A percentile compares a stretch with the other conserved stretches of the same genome.
phyloP scores from a whole-genome alignment of 2,113 vertebrate genomes.

The Indri indri region DNA sequence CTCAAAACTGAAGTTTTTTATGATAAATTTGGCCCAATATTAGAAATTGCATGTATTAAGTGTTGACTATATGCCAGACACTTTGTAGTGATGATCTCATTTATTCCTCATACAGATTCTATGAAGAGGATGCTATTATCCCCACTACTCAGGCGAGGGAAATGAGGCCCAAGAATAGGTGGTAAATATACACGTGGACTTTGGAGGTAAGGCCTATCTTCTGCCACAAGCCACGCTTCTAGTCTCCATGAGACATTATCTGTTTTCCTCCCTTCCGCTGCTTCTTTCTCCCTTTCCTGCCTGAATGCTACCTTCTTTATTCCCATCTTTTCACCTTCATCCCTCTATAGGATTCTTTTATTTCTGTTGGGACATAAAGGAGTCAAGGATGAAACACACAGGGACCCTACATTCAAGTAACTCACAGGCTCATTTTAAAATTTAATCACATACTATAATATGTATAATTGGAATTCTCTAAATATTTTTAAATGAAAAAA shows the following conservation, averaged over 20 bases:
- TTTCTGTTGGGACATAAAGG: neutral
- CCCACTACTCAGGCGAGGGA: neutral
- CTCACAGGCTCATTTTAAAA: neutral
- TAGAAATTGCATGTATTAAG: neutral
- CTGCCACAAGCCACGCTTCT: neutral
- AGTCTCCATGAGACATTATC: neutral
- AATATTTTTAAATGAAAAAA: neutral
- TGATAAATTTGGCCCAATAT: neutral
- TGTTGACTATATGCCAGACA: no score
- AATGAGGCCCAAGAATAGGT: neutral
- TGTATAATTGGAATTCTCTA: neutral
- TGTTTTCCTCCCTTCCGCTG: neutral
- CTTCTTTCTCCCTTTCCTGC: neutral
- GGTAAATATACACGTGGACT: neutral
- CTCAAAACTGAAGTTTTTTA: neutral
- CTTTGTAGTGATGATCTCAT: neutral
- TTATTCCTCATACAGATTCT: neutral
- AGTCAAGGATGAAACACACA: neutral
- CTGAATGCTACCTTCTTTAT: neutral
- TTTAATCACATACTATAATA: neutral
- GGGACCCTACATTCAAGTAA: neutral
- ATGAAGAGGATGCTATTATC: neutral
- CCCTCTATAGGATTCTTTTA: neutral
- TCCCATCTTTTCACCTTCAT: neutral
- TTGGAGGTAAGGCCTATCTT: neutral